phyloP scores from a whole-genome alignment of 2,888 invertebrate genomes.

The Macaria notata region DNA sequence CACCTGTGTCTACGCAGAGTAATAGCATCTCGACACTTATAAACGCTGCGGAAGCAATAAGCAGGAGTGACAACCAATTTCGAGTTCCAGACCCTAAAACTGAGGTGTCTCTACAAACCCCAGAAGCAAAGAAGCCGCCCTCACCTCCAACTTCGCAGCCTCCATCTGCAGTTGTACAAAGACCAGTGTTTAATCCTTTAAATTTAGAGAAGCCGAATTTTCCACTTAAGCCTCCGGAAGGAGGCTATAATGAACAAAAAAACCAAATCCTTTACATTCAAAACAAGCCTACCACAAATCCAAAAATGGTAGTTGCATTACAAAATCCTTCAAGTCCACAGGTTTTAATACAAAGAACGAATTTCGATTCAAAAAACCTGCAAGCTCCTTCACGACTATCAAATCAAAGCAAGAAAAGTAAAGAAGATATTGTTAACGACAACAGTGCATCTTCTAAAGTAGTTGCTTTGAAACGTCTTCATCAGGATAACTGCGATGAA shows the following conservation, averaged over 20 bases:
- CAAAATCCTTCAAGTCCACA: constrained; percentile 60
- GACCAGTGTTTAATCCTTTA: constrained; percentile 53
- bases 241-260: constrained; percentile 57
- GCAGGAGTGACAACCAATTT: constrained; percentile 59
- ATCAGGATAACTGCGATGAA: constrained; percentile 76
- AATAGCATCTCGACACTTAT: constrained; percentile 60
- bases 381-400: constrained; percentile 76
- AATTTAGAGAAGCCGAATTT: constrained; percentile 54
- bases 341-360: constrained; percentile 64
- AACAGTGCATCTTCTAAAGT: constrained; percentile 64
- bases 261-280: constrained; percentile 71
- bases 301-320: constrained; percentile 68
- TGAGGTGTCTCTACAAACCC: constrained; percentile 45
- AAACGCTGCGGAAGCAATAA: constrained; percentile 66
- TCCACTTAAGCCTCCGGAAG: constrained; percentile 57
- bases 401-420: constrained; percentile 67
- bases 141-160: constrained; percentile 31
- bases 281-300: constrained; percentile 58
- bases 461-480: constrained; percentile 72
- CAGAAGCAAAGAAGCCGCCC: constrained; percentile 45
- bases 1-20: constrained; percentile 24
- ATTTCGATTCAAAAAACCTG: constrained; percentile 72
- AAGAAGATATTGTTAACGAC: constrained; percentile 63
- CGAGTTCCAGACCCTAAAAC: constrained; percentile 53
- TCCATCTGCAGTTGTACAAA: constrained; percentile 30